Percentiles rank a stretch among this genome's conserved stretches.
These are phyloP conservation scores for Spisula solida DNA, from an alignment of 2,888 invertebrate genomes.

Conservation along the genomic window DNA sequence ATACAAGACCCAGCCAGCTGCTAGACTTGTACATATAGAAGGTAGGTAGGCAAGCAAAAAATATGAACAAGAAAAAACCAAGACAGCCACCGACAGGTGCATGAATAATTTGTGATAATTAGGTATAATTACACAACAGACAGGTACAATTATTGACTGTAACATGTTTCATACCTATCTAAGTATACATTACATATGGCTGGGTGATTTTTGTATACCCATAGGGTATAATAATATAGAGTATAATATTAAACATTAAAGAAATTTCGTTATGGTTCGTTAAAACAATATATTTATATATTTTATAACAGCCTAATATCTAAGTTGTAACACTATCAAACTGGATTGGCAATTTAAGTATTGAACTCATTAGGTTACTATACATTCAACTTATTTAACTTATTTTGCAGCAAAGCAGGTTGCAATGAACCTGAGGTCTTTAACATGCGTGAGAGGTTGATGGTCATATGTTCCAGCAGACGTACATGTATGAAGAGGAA, in stretches of 20 bases:
- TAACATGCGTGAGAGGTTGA: too few species aligned
- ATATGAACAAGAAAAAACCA: neutral
- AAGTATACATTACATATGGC: neutral
- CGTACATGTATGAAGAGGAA: too few species aligned
- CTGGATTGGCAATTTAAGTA: too few species aligned
- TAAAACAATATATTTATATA: neutral
- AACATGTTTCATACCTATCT: neutral
- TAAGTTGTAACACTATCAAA: too few species aligned
- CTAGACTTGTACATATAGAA: neutral
- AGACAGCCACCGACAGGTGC: neutral
- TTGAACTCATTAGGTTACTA: too few species aligned
- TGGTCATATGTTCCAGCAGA: too few species aligned
- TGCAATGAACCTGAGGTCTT: too few species aligned
- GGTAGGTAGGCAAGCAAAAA: neutral
- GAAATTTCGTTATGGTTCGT: neutral
- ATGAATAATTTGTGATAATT: neutral
- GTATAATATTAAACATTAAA: neutral
- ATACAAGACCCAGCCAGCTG: constrained; percentile 19
- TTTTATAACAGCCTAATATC: too few species aligned
- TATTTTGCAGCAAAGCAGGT: too few species aligned
- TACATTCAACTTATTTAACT: too few species aligned
- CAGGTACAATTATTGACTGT: neutral
- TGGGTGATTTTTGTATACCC: neutral
- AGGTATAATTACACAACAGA: neutral
- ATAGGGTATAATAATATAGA: neutral